Evolutionary conservation across 2,113 vertebrate genomes (phyloP), one percentile per base, ranked within the genome.

Genomic region (Engystomops pustulosus): DNA sequence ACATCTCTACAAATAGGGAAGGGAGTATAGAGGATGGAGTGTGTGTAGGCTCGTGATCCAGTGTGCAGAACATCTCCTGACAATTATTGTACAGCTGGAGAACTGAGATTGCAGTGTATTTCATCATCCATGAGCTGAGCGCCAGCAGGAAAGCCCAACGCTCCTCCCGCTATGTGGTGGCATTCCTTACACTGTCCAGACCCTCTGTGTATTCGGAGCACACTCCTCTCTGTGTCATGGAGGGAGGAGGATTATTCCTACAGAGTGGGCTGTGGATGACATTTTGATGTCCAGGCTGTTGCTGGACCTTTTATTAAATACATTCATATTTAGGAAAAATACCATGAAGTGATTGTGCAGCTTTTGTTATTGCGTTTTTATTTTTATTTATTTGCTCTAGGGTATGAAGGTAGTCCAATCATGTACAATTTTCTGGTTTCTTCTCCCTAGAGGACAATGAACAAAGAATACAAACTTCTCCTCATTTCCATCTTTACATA

Each of bases 101-200:
- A 34, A 18, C 11, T 67, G 41, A 41, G n/a, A 84, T 84, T 84
- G 30, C 82, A 55, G 45, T 15, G 7, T 20, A 68, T 84, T 84
- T 77, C 82, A 84, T 84, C 82, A 84, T 84, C 30, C 72, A 11
- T 1, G 6, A 11, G 45, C 47, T 36, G 44, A 23, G 30, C 10
- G 55, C 82, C 55, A 51, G 17, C 60, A 53, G 60, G 82, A 84
- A 77, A 68, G 74, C 45, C 47, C 60, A 14, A 12, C 14, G 15
- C 45, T 17, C 53, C 62, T 47, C 23, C 44, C 20, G 72, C 81
- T 41, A 45, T 47, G 67, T 44, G 41, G 62, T 60, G 38, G 36
- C 69, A 83, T 83, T 49, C 49, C 41, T 49, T 38, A 67, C 71
- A 83, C 27, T 67, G 47, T 36, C 41, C 70, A 76, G 81, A 23